Evolutionary conservation across 2,113 vertebrate genomes (phyloP), one percentile per base, ranked within the genome.

Genomic region (Tringa solitaria): DNA sequence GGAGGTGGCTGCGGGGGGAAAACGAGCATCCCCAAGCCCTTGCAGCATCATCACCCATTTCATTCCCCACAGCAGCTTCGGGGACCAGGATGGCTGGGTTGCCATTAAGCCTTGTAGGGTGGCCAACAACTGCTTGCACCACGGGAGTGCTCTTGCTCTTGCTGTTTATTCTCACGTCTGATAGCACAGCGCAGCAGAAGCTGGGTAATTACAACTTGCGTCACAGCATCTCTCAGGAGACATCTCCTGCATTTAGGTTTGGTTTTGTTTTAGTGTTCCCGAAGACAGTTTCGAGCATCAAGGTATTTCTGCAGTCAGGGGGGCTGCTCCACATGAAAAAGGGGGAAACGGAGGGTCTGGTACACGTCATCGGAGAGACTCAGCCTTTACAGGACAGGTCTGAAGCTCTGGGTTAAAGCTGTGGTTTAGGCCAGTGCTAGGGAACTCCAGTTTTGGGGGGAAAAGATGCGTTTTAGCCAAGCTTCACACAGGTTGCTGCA

Each of bases 371-470:
- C 18, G 41, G 72, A 17, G 48, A 41, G 46, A 35, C 22, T 21
- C 60, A 54, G 16, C 41, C 51, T 82, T 60, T 67, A 53, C 41
- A 24, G 30, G 39, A 24, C 51, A 63, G 22, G 3, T 11, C 28
- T 39, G 9, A 50, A 72, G 57, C 51, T 74, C n/a, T 64, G 51
- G 7, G 50, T 67, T 85, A 68, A 80, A 63, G 53, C 57, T 63
- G 43, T 30, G 33, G 16, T 51, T 84, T 32, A 28, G 30, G 28
- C 10, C 72, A 45, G 43, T 5, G 37, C 57, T 35, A 15, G 26
- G 35, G 11, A 89, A 28, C 12, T 10, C 30, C 0, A 0, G 21
- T 64, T 4, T 3, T 45, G 39, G 20, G 39, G 39, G 50, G 13
- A 13, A 56, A 74, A 68, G 17, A 6, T 22, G 7, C 2, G 0